Percentiles rank a stretch among this genome's conserved stretches.
Evolutionary conservation across 2,797 vertebrate genomes (phyloP).

Genomic region (Protonibea diacanthus): DNA sequence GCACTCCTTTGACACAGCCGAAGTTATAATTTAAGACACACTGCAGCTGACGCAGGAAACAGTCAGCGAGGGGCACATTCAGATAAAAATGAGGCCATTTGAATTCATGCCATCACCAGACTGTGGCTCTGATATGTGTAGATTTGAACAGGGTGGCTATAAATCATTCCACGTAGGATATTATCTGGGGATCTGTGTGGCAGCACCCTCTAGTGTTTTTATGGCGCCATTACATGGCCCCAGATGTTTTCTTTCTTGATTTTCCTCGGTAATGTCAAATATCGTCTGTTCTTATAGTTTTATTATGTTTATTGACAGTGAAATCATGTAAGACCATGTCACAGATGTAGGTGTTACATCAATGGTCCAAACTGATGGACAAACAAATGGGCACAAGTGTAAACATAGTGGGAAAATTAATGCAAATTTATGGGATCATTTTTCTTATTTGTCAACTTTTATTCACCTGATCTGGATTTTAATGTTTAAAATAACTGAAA

Average conservation of each 20-base stretch:
- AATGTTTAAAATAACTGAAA: background rate
- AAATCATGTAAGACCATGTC: background rate
- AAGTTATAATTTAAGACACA: conserved; percentile 25
- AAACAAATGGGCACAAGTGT: background rate
- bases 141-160: conserved; percentile 30
- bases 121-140: conserved; percentile 14
- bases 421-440: background rate
- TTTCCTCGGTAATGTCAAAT: conserved; percentile 9
- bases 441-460: background rate
- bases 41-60: background rate
- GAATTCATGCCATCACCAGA: conserved; percentile 32
- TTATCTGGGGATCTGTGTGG: conserved; percentile 19
- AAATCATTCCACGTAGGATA: conserved; percentile 43
- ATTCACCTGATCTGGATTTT: conserved; percentile 3
- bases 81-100: conserved; percentile 38
- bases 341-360: background rate
- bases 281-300: background rate
- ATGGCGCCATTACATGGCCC: conserved; percentile 31
- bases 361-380: background rate
- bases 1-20: background rate
- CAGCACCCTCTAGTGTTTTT: conserved; percentile 66
- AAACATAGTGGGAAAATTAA: background rate
- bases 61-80: conserved; percentile 33
- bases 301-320: conserved; percentile 1
- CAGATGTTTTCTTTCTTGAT: conserved; percentile 15